These are phyloP conservation scores for Homarus americanus DNA, from an alignment of 1,140 invertebrate species.

Conservation along the genomic window DNA sequence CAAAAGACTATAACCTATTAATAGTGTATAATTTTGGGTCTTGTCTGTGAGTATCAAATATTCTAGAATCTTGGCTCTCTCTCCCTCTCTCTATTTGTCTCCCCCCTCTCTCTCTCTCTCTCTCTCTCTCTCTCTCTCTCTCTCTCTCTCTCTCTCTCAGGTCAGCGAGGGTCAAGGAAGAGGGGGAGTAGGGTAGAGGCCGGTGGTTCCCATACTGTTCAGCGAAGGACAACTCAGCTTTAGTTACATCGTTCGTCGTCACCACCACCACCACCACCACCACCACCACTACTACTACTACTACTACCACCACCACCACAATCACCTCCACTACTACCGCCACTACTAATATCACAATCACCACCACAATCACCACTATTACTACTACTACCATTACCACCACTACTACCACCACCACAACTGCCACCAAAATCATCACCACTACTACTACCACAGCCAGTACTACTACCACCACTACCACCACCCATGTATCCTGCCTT, in stretches of 20 bases:
- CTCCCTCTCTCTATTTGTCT: too few relatives aligned
- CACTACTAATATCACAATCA: too few relatives aligned
- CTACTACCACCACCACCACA: not conserved
- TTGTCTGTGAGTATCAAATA: too few relatives aligned
- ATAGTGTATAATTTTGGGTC: too few relatives aligned
- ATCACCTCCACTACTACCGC: not conserved
- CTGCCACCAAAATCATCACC: too few relatives aligned
- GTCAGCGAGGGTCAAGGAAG: not conserved
- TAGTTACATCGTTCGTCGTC: not conserved
- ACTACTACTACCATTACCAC: not conserved
- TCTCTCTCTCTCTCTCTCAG: too few relatives aligned
- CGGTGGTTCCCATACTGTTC: not conserved
- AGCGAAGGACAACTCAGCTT: not conserved
- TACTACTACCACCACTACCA: not conserved
- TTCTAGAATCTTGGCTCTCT: too few relatives aligned
- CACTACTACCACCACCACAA: not conserved
- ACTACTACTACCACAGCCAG: not conserved
- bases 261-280: not conserved
- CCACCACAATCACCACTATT: not conserved
- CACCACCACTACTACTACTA: not conserved
- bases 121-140: too few relatives aligned
- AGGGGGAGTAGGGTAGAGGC: too few relatives aligned
- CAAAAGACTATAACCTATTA: too few relatives aligned
- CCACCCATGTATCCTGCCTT: not conserved
- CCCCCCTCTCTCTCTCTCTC: too few relatives aligned